These are phyloP conservation scores for Xiphophorus couchianus DNA, from an alignment of 2,113 vertebrate species.

Conservation along the genomic window DNA sequence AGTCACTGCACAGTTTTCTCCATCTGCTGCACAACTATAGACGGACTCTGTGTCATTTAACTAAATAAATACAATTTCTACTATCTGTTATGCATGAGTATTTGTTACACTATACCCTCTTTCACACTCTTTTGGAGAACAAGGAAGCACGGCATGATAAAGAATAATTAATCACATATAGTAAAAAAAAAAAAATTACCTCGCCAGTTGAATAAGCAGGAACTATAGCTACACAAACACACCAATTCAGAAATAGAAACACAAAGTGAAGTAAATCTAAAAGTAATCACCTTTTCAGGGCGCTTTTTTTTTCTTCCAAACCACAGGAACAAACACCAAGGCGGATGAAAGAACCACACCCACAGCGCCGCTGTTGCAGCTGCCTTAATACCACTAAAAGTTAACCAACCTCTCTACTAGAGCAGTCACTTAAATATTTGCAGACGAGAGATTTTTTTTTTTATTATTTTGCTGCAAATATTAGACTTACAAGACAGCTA, in stretches of 20 bases:
- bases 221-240: neutral
- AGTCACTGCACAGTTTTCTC: too few species aligned
- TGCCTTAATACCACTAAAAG: neutral
- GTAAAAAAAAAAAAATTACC: neutral
- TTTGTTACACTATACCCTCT: too few species aligned
- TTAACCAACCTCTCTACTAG: fast-evolving
- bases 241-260: neutral
- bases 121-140: neutral
- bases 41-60: too few species aligned
- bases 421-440: neutral
- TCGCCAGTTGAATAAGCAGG: neutral
- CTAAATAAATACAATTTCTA: too few species aligned
- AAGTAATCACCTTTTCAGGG: slow-evolving; percentile 14
- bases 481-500: neutral
- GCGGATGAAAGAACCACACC: slow-evolving; percentile 4
- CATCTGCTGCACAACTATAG: too few species aligned
- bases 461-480: neutral
- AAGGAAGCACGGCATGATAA: neutral
- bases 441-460: neutral
- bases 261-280: neutral
- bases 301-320: neutral
- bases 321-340: neutral
- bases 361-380: slow-evolving; percentile 1
- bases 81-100: too few species aligned
- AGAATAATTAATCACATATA: neutral